A percentile compares a stretch with the other conserved stretches of the same genome.
Conservation (phyloP, 2,113 vertebrate genomes). For the Aleadryas rufinucha region DNA sequence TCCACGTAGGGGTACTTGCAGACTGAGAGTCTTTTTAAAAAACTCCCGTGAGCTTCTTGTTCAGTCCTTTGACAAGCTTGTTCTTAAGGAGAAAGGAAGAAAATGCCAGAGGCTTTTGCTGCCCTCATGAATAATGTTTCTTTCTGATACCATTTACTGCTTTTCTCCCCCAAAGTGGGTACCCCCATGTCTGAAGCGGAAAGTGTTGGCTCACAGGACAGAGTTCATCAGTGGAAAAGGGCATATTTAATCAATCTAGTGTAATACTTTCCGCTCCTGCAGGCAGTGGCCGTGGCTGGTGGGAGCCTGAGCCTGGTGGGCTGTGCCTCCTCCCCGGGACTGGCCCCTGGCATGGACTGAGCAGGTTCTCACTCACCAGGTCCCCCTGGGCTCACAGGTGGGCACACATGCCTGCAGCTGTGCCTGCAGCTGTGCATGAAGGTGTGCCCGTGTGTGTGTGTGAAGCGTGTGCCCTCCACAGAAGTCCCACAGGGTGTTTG, state of each 20-base stretch:
- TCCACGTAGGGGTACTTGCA: background rate
- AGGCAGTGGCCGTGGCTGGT: background rate
- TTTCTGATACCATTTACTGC: background rate
- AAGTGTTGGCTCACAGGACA: background rate
- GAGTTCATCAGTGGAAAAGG: background rate
- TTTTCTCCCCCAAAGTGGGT: background rate
- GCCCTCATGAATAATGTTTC: background rate
- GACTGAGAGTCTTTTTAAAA: background rate
- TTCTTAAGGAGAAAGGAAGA: background rate
- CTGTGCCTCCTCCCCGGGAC: background rate
- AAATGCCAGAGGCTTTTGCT: background rate
- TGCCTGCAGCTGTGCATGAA: background rate
- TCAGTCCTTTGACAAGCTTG: background rate
- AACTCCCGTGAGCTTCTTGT: background rate
- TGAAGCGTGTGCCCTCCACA: background rate
- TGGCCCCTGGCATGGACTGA: fast-evolving
- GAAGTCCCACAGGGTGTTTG: background rate
- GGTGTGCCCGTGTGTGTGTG: too few species aligned
- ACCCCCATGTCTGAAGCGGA: background rate
- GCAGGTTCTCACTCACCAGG: background rate
- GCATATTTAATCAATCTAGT: background rate
- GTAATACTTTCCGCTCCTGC: background rate
- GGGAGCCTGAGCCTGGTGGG: background rate
- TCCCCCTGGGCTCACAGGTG: fast-evolving
- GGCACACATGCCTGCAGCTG: too few species aligned